phyloP scores from a whole-genome alignment of 2,113 vertebrate genomes.

The Glareola pratincola region DNA sequence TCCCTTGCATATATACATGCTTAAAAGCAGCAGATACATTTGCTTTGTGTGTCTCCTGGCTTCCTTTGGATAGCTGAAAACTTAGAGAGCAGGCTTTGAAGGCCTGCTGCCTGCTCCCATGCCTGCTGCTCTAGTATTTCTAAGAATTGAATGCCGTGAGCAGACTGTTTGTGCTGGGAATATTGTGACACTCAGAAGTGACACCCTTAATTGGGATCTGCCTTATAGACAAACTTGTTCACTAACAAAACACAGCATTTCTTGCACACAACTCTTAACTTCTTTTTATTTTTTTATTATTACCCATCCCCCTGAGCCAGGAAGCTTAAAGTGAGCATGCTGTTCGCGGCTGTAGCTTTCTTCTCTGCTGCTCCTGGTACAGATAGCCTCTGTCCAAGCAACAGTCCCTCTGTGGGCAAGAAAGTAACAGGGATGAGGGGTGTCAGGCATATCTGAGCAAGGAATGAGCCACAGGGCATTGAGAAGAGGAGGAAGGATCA shows the following conservation, averaged over 20 bases:
- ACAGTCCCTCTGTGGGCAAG: background rate
- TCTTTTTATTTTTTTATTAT: background rate
- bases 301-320: background rate
- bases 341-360: background rate
- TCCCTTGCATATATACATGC: accelerated
- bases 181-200: background rate
- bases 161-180: background rate
- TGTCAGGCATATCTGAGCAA: background rate
- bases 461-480: background rate
- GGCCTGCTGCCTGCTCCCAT: background rate
- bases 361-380: background rate
- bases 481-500: background rate
- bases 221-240: background rate
- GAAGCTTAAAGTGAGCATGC: background rate
- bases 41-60: background rate
- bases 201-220: background rate
- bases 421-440: background rate
- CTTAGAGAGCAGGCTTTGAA: background rate
- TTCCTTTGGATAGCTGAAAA: background rate
- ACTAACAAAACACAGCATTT: background rate
- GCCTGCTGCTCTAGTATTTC: background rate
- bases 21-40: background rate
- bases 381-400: background rate
- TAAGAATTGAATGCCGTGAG: background rate
- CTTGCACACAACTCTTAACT: background rate